phyloP scores from a whole-genome alignment of 2,888 invertebrate species.

The Polia nebulosa region DNA sequence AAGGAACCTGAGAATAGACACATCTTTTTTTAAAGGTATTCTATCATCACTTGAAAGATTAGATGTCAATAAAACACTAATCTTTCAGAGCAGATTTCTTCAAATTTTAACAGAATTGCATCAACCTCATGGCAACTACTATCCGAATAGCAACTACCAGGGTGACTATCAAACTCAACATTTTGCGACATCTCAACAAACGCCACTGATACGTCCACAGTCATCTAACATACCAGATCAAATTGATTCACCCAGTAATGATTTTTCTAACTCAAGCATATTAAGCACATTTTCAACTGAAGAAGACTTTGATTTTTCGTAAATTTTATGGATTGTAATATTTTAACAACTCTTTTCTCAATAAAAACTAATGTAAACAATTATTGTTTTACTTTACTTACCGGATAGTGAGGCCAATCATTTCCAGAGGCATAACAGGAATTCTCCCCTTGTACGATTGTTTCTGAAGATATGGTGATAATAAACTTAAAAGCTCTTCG shows the following conservation, averaged over 20 bases:
- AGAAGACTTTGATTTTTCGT: conserved; percentile 66
- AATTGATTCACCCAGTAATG: conserved; percentile 64
- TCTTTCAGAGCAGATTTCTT: neutral
- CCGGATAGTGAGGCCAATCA: conserved; percentile 63
- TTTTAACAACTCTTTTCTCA: conserved; percentile 41
- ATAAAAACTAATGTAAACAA: conserved; percentile 61
- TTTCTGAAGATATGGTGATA: conserved; percentile 64
- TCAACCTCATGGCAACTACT: neutral
- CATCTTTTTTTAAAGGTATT: neutral
- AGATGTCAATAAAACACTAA: neutral
- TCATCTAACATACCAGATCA: conserved; percentile 42
- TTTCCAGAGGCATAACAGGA: conserved; percentile 69
- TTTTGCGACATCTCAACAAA: conserved; percentile 65
- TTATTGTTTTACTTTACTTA: conserved; percentile 61
- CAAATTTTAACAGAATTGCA: conserved; percentile 19
- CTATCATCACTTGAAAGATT: neutral
- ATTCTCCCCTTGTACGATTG: conserved; percentile 65
- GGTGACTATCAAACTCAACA: conserved; percentile 45
- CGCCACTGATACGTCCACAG: conserved; percentile 39
- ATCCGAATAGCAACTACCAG: neutral
- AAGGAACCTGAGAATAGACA: no score
- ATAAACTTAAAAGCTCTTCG: conserved; percentile 59
- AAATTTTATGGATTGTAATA: no score
- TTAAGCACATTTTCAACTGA: conserved; percentile 59
- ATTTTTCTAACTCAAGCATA: conserved; percentile 60